Percentiles rank a stretch among this genome's conserved stretches.
Conservation (phyloP, 2,113 vertebrate species). For the Physeter macrocephalus region DNA sequence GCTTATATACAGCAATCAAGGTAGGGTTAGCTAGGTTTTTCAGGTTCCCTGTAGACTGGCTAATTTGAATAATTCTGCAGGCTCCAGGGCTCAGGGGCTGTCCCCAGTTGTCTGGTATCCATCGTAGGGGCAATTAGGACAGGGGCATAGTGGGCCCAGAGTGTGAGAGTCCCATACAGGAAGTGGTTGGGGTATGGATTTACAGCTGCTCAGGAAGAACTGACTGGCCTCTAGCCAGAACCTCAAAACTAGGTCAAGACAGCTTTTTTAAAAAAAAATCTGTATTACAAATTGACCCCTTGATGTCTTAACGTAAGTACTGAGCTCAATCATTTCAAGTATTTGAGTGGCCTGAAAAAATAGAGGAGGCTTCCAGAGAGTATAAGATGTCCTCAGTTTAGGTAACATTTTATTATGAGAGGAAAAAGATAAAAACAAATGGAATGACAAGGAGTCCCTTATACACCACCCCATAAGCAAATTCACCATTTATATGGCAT, state of each 20-base stretch:
- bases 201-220: neutral
- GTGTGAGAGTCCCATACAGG: neutral
- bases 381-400: neutral
- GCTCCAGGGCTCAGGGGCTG: rapidly evolving
- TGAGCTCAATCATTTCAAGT: neutral
- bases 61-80: neutral
- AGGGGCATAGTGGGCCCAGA: neutral
- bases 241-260: neutral
- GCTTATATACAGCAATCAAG: no score
- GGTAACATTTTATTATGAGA: neutral
- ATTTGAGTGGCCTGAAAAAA: neutral
- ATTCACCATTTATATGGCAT: neutral
- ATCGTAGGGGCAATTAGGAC: neutral
- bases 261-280: neutral
- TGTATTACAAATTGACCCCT: neutral
- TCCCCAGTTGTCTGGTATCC: neutral
- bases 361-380: neutral
- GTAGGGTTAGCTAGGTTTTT: neutral
- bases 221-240: neutral
- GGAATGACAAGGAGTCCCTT: neutral
- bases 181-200: neutral
- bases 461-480: neutral
- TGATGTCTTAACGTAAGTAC: neutral
- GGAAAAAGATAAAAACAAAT: neutral
- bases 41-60: neutral